Base-by-base conservation (phyloP, 2,113 vertebrate species). In the Heterocephalus glaber region DNA sequence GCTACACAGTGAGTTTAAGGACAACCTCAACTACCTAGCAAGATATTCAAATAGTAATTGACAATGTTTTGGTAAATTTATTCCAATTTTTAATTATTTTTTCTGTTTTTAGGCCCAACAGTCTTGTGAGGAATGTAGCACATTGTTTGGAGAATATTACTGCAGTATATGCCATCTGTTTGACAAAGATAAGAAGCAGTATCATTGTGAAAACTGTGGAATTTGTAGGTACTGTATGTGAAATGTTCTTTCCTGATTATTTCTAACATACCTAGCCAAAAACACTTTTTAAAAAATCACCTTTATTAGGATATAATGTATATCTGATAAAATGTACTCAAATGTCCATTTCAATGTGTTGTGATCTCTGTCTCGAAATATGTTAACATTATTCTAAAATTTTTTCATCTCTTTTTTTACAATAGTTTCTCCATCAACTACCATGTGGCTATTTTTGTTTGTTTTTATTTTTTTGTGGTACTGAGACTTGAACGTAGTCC, bases 161-260 rank as follows among this genome's bases (percentile, higher is more conserved):
- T 99, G 99, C 41, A 97, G 95, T 24, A 98, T 99, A 90, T 99
- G 99, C 95, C 99, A 99, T 92, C 98, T 99, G n/a, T 99, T 99
- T 96, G 99, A 99, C 96, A 99, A 99, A 84, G 98, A 99, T 98
- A 99, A 99, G 98, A 99, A 99, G 96, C 99, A 99, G 97, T 99
- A 99, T 96, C 99, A 99, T 98, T 99, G 99, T 97, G 95, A 97
- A 83, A 98, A 98, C 10, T 99, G 99, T 92, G 99, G 99, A 38
- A 99, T 99, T 98, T 99, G 99, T 98, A 99, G 99, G 99, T 99
- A 98, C 81, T 95, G 97, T 98, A 92, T 97, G 17, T 86, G 94
- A 84, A 72, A n/a, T 89, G 47, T 70, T 86, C 35, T 90, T 86
- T 95, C 84, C 0, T 72, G 33, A 84, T 88, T 87, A 44, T 4